Evolutionary conservation across 2,888 invertebrate species (phyloP), one percentile per base, ranked within the genome.

Genomic region (Nowickia ferox): DNA sequence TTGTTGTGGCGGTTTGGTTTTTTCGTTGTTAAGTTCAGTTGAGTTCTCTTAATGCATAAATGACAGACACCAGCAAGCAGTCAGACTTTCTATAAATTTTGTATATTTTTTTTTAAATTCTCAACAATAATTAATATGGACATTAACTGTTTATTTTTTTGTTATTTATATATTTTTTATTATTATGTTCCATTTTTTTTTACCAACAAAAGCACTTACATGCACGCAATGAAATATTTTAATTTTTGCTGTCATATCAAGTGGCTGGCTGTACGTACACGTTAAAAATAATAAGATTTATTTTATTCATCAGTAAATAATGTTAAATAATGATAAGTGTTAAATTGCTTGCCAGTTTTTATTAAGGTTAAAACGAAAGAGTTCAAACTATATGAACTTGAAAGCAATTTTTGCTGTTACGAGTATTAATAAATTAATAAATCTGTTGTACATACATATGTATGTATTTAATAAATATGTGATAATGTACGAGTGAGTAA

Each of bases 61-160:
- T 71, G 76, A 63, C 63, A 71, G 30, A 6, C 30, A 30, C 30
- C 6, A 30, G 30, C 82, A 19, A 61, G 9, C 76, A 69, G 75
- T 19, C 75, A 55, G 65, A 59, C 57, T 77, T 66, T 72, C 71
- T 65, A 83, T 72, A 83, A 71, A 71, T 59, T 72, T 72, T 72
- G 40, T 69, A 38, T 57, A 59, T 55, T 59, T 61, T 48, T 61
- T 51, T 53, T 69, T 68, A 48, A 38, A 65, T 77, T 83, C 63
- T 65, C 22, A n/a, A 72, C 83, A 57, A 83, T 83, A 83, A 83
- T 83, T 83, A 83, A 69, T 77, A 77, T 72, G 83, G 77, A 77
- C 83, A 77, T 83, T 83, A 83, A 83, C 83, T 72, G 83, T 83
- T 77, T 63, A 71, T 82, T 65, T 57, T 61, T 46, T 10, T 69